These are phyloP conservation scores for Phyllostomus discolor DNA, from an alignment of 2,113 vertebrate genomes.

Conservation along the genomic window DNA sequence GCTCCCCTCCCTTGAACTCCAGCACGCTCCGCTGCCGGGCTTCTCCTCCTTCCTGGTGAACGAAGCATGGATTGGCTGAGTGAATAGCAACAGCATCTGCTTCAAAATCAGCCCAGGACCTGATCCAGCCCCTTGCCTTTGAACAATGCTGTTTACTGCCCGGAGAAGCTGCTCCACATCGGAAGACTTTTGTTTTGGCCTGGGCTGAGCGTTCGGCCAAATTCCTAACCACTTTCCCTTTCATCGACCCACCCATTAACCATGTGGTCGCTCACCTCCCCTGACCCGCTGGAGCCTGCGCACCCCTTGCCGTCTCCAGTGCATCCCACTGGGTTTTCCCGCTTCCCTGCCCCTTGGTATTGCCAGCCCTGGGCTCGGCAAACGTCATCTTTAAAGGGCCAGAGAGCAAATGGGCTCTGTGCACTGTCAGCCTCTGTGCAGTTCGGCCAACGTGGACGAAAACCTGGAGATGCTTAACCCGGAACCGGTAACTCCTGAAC, in stretches of 20 bases:
- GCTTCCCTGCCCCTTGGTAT: background rate
- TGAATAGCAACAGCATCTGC: background rate
- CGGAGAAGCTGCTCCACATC: background rate
- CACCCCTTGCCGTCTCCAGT: fast-evolving
- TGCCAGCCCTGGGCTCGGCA: background rate
- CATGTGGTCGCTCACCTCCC: background rate
- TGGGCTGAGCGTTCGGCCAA: background rate
- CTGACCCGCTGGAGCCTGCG: background rate
- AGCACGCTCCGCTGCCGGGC: background rate
- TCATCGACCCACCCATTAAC: background rate
- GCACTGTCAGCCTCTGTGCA: background rate
- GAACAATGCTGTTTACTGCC: background rate
- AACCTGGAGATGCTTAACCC: background rate
- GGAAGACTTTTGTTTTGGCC: background rate
- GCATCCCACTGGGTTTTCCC: background rate
- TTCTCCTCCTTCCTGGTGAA: background rate
- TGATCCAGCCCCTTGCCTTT: background rate
- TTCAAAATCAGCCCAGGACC: background rate
- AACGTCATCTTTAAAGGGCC: background rate
- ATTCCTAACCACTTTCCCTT: background rate
- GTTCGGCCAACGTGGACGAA: background rate
- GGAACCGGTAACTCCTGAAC: too few relatives aligned
- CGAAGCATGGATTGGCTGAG: background rate
- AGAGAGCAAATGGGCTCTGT: background rate
- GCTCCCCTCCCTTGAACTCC: too few relatives aligned